Evolutionary conservation across 2,797 vertebrate species (phyloP), one percentile per base, ranked within the genome.

Genomic region (Helicolenus hilgendorfi): DNA sequence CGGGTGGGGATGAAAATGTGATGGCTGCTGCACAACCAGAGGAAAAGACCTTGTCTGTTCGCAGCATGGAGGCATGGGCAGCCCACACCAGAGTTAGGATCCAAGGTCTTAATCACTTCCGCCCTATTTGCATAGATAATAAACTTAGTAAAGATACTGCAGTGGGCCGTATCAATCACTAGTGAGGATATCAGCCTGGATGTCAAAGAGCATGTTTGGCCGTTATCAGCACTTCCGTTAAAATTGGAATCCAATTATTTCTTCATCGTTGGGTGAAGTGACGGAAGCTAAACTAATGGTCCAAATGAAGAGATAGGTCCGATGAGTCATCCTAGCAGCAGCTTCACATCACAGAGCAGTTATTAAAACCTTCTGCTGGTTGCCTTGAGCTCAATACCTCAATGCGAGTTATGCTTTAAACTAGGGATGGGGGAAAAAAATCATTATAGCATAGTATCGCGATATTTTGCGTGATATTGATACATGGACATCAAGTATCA

Each of bases 41-140:
- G 75, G 89, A 81, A 92, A 87, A 91, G 58, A 90, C 71, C 59
- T 75, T 84, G 86, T 81, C 79, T 41, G 77, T 71, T 38, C 20
- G 33, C 78, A 79, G 65, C 56, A 45, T 55, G 35, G 72, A 83
- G 3, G 64, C 35, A 64, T 11, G 72, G 56, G 72, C 71, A 83
- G 59, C 77, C 60, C 75, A 81, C 72, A 82, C 38, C 31, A 60
- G 55, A 71, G 72, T 67, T 63, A 49, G 55, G 41, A 79, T 89
- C 60, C 72, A 77, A 72, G 71, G 18, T 72, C 70, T 74, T 79
- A 92, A 90, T 93, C 76, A 76, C 84, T 89, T 89, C 86, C 87
- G 72, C 3, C 1, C 15, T 58, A 89, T 96, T 94, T 97, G 88
- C 92, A 95, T 94, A 88, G 92, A 90, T 92, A 90, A 92, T 79